Conservation (phyloP, 2,888 invertebrate genomes). For the Rhamnusium bicolor region DNA sequence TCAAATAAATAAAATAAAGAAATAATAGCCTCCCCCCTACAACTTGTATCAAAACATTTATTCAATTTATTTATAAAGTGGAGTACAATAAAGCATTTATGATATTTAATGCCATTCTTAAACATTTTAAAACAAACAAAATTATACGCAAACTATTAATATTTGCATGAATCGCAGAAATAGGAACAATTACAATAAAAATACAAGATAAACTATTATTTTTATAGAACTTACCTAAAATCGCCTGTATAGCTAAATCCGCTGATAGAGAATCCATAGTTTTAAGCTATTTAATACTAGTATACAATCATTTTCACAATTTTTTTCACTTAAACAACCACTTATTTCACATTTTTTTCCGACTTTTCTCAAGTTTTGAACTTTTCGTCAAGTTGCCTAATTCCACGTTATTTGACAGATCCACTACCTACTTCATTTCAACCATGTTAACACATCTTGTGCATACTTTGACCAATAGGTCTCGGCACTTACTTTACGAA, state of each 20-base stretch:
- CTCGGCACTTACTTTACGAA: not conserved
- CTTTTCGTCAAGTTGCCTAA: conserved; percentile 52
- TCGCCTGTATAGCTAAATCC: conserved; percentile 66
- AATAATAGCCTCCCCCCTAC: conserved; percentile 46
- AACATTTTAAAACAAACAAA: conserved; percentile 3
- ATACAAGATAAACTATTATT: conserved; percentile 24
- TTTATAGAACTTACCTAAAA: conserved; percentile 63
- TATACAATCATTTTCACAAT: conserved; percentile 53
- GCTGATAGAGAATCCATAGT: conserved; percentile 66
- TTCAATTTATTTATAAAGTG: conserved; percentile 50
- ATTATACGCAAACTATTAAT: not conserved
- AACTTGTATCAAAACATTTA: conserved; percentile 42
- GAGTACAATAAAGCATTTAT: conserved; percentile 43
- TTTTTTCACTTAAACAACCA: conserved; percentile 41
- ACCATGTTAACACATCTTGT: conserved; percentile 5
- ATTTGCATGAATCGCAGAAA: conserved; percentile 13
- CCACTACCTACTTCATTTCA: conserved; percentile 29
- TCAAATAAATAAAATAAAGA: conserved; percentile 37
- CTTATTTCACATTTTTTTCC: conserved; percentile 55
- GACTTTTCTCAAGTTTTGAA: conserved; percentile 55
- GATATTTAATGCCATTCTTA: conserved; percentile 5
- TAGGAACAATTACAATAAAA: conserved; percentile 19
- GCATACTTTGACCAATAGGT: not conserved
- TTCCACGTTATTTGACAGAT: conserved; percentile 63
- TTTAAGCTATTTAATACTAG: conserved; percentile 41